Conservation (phyloP, 2,888 invertebrate genomes). For the Aporophyla nigra region DNA sequence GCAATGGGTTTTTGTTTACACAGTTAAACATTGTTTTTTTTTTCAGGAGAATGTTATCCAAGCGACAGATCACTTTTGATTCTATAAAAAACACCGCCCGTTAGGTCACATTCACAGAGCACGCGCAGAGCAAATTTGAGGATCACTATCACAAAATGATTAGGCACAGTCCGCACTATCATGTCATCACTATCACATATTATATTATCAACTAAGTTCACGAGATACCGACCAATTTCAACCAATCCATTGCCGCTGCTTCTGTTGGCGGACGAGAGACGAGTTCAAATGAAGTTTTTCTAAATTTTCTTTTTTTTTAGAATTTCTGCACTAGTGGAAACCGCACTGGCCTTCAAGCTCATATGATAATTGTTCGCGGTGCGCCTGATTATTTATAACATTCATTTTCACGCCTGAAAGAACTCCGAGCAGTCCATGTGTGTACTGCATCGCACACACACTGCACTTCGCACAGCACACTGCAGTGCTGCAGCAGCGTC, state of each 20-base stretch:
- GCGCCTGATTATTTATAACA: constrained; percentile 90
- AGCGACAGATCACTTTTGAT: constrained; percentile 5
- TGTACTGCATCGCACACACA: constrained; percentile 65
- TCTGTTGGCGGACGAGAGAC: constrained; percentile 70
- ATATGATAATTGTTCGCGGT: constrained; percentile 87
- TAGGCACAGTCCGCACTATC: constrained; percentile 70
- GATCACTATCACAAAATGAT: constrained; percentile 49
- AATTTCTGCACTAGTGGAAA: constrained; percentile 77
- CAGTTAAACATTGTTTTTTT: too few relatives aligned
- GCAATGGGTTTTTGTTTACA: too few relatives aligned
- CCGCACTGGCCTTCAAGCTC: constrained; percentile 85
- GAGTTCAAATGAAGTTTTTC: constrained; percentile 58
- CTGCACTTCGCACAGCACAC: constrained; percentile 59
- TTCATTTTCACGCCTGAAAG: constrained; percentile 91
- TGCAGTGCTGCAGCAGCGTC: constrained; percentile 22
- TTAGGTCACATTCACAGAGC: constrained; percentile 50
- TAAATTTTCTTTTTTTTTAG: constrained; percentile 67
- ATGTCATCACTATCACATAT: constrained; percentile 70
- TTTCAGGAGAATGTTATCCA: too few relatives aligned
- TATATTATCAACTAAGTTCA: constrained; percentile 58
- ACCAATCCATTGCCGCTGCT: constrained; percentile 88
- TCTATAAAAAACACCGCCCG: constrained; percentile 9
- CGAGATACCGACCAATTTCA: constrained; percentile 89
- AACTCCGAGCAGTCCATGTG: constrained; percentile 69
- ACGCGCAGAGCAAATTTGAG: background rate